A percentile compares a stretch with the other conserved stretches of the same genome.
Conservation (phyloP, 2,888 invertebrate genomes). For the Allygus modestus region DNA sequence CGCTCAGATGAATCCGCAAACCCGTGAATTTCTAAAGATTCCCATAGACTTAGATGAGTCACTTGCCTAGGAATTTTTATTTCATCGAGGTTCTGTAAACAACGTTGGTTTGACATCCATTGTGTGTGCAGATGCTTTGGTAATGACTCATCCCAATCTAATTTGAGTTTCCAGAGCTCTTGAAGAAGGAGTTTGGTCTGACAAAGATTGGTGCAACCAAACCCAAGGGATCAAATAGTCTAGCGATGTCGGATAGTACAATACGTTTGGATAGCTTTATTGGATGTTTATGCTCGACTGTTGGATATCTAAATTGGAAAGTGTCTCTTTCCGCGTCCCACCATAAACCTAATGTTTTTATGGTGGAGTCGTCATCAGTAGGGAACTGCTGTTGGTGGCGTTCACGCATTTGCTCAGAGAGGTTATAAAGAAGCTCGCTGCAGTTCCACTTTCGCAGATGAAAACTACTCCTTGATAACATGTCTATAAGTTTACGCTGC, state of each 20-base stretch:
- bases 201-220: no score
- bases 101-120: not conserved
- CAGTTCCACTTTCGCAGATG: constrained; percentile 52
- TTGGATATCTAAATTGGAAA: not conserved
- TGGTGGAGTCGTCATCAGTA: not conserved
- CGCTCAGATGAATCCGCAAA: constrained; percentile 42
- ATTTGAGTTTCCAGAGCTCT: constrained; percentile 45
- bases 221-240: no score
- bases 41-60: not conserved
- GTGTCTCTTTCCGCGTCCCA: constrained; percentile 4
- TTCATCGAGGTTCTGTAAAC: not conserved
- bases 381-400: not conserved
- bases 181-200: constrained; percentile 58
- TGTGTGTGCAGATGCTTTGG: not conserved
- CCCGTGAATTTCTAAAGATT: constrained; percentile 16
- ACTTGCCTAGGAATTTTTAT: constrained; percentile 27
- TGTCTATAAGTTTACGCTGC: constrained; percentile 53
- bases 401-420: not conserved
- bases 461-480: constrained; percentile 61
- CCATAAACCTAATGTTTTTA: not conserved
- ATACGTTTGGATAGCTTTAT: not conserved
- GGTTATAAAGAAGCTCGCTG: not conserved
- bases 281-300: not conserved
- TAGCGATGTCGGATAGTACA: not conserved
- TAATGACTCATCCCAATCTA: constrained; percentile 60